Conservation (phyloP, 2,113 vertebrate species). For the Diadophis punctatus region DNA sequence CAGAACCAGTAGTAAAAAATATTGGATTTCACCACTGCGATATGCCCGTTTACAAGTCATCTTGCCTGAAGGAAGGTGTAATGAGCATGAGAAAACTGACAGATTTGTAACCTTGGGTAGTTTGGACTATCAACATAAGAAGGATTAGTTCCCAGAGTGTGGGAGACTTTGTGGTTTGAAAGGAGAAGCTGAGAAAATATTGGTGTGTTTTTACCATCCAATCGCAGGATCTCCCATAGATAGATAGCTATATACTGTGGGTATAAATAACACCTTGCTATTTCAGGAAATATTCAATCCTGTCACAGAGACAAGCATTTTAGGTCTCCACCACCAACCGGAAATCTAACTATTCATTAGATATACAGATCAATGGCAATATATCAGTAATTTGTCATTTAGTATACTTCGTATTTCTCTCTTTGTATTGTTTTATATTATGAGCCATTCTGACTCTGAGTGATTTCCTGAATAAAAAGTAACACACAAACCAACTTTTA, state of each 20-base stretch:
- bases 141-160: background rate
- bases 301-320: background rate
- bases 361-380: background rate
- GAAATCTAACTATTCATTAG: background rate
- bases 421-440: background rate
- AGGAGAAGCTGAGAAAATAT: constrained; percentile 10
- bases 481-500: background rate
- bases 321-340: background rate
- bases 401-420: background rate
- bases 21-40: no score
- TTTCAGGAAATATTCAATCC: background rate
- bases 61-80: background rate
- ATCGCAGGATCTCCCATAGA: background rate
- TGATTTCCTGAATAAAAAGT: background rate
- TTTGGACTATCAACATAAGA: background rate
- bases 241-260: accelerated
- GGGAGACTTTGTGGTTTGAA: background rate
- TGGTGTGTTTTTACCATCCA: background rate
- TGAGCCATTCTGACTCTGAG: background rate
- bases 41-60: background rate
- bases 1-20: no score
- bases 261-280: background rate
- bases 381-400: background rate
- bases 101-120: background rate
- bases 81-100: background rate